phyloP scores from a whole-genome alignment of 2,888 invertebrate species.

The Scaptodrosophila latifasciaeformis region DNA sequence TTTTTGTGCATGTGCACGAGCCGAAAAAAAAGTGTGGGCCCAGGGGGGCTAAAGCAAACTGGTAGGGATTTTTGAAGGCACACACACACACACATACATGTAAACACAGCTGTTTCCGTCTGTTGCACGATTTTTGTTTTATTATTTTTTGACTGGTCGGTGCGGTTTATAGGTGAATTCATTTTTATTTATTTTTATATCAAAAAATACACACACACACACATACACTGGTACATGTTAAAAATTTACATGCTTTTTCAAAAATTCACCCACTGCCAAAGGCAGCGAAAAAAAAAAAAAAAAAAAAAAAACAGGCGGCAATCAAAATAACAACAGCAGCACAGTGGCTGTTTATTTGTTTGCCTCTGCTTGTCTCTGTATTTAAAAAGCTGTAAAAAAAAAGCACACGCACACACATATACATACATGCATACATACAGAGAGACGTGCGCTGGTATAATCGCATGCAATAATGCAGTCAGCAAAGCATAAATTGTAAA shows the following conservation, averaged over 20 bases:
- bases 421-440: slow-evolving; percentile 21
- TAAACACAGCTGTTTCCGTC: slow-evolving; percentile 62
- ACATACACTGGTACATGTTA: slow-evolving; percentile 1
- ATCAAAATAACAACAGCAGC: slow-evolving; percentile 54
- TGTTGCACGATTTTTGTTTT: slow-evolving; percentile 17
- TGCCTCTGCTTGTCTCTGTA: slow-evolving; percentile 27
- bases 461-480: slow-evolving; percentile 74
- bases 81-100: too few relatives aligned
- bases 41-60: too few relatives aligned
- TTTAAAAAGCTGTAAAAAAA: slow-evolving; percentile 65
- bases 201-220: neutral
- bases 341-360: slow-evolving; percentile 20
- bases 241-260: slow-evolving; percentile 55
- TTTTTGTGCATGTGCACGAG: neutral
- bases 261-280: slow-evolving; percentile 57
- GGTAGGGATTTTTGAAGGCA: too few relatives aligned
- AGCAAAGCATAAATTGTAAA: slow-evolving; percentile 74
- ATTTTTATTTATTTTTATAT: slow-evolving; percentile 10
- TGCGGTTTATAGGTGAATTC: slow-evolving; percentile 23
- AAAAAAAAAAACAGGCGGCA: slow-evolving; percentile 22
- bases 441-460: slow-evolving; percentile 39
- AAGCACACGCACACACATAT: slow-evolving; percentile 22
- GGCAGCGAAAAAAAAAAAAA: slow-evolving; percentile 36
- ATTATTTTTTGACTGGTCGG: neutral
- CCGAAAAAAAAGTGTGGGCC: too few relatives aligned